Evolutionary conservation across 2,113 vertebrate genomes (phyloP), one percentile per base, ranked within the genome.

Genomic region (Orthonyx spaldingii): DNA sequence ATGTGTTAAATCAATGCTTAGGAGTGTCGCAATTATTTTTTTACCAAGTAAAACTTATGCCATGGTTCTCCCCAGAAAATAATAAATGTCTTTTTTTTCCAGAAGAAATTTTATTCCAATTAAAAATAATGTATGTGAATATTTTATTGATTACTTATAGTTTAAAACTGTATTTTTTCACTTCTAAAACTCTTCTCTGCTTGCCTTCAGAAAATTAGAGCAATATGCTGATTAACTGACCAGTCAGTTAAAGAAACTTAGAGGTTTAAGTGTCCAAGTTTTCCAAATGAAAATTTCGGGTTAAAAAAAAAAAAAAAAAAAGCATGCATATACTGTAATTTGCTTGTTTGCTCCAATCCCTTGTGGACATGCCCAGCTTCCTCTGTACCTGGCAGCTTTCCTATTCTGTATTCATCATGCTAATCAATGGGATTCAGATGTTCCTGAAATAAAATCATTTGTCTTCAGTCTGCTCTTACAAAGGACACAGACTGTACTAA

Each of bases 381-480:
- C 93, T 95, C 63, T 93, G 65, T 91, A 96, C 81, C 93, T 95
- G 94, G 93, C 95, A 96, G 35, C 84, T 87, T 96, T 96, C 89
- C 91, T 96, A 65, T 76, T 71, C 78, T 72, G 70, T 76, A 60
- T 84, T 94, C 87, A 89, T 87, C 91, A 65, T 35, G 23, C 70
- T 96, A 78, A 97, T 95, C 91, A 94, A 57, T 96, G 89, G 64
- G 53, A 94, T 94, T 95, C 74, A 96, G 60, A 94, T 93, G 81
- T 82, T 94, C 69, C 87, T 87, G 49, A 91, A 82, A 91, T 78
- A 71, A 89, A 87, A 76, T 82, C 3, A 50, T 66, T 94, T 71
- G 30, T 82, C 84, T 91, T 84, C 74, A 41, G 49, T 41, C 24
- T 75, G 32, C 81, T 85, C 28, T 78, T 75, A 66, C 18, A 70